These are phyloP conservation scores for Argyrosomus japonicus DNA, from an alignment of 2,113 vertebrate genomes.

Conservation along the genomic window DNA sequence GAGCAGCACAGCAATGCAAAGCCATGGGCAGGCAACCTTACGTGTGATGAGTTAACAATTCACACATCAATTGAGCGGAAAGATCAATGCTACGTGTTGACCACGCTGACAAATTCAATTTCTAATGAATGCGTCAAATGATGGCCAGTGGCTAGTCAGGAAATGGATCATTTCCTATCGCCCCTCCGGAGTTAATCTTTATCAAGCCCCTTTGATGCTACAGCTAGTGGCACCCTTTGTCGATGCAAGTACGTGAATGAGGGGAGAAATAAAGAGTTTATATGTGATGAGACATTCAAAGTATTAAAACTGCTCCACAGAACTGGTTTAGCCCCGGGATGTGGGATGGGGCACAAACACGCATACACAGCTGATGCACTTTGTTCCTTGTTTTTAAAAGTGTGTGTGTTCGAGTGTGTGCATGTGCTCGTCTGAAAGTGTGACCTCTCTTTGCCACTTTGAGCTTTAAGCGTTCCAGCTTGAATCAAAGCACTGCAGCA, in stretches of 20 bases:
- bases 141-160: constrained; percentile 26
- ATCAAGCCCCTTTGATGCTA: constrained; percentile 40
- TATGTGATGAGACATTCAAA: constrained; percentile 51
- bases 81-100: constrained; percentile 51
- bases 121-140: constrained; percentile 52
- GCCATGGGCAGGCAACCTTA: constrained; percentile 17
- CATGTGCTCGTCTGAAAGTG: constrained; percentile 19
- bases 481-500: constrained; percentile 69
- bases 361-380: background rate
- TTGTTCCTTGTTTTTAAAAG: constrained; percentile 30
- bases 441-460: constrained; percentile 46
- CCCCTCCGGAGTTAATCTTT: constrained; percentile 17
- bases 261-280: background rate
- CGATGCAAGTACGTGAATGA: background rate
- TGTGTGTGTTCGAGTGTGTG: background rate
- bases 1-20: constrained; percentile 15
- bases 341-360: constrained; percentile 33
- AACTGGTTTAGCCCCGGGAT: constrained; percentile 27
- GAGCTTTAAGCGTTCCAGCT: constrained; percentile 43
- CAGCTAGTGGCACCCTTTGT: constrained; percentile 7
- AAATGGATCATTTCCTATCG: constrained; percentile 35
- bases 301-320: constrained; percentile 29
- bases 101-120: constrained; percentile 54
- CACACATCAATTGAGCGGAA: constrained; percentile 47
- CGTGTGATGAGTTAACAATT: constrained; percentile 32